phyloP scores from a whole-genome alignment of 1,140 invertebrate genomes.

The Zophobas atratus region DNA sequence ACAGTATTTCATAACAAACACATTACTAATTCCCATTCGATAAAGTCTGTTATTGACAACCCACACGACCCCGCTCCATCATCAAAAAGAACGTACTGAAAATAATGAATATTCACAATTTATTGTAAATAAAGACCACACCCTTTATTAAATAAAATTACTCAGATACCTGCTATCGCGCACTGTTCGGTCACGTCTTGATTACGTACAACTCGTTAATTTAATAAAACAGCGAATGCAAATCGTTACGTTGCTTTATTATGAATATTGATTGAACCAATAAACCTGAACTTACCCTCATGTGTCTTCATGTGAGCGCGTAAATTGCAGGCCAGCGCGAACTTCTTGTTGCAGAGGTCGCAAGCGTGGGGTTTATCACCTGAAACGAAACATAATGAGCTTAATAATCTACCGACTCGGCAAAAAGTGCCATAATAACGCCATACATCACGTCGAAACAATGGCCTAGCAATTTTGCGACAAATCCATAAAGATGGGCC shows the following conservation, averaged over 20 bases:
- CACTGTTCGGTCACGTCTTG: conserved; percentile 39
- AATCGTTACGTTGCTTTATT: conserved; percentile 14
- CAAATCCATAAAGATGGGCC: conserved; percentile 63
- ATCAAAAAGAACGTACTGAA: conserved; percentile 43
- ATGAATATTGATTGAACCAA: background rate
- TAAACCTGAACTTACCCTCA: conserved; percentile 67
- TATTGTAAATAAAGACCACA: conserved; percentile 43
- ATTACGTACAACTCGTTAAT: conserved; percentile 26
- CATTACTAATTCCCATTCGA: conserved; percentile 24
- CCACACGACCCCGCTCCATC: conserved; percentile 19
- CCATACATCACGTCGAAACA: conserved; percentile 54
- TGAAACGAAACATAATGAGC: conserved; percentile 66
- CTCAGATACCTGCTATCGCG: conserved; percentile 37
- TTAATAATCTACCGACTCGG: background rate
- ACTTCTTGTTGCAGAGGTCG: conserved; percentile 81
- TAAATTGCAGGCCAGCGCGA: conserved; percentile 83
- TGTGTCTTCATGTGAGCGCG: conserved; percentile 84
- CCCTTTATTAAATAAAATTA: conserved; percentile 44
- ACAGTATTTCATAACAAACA: conserved; percentile 8
- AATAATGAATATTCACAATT: conserved; percentile 43
- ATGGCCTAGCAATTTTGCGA: conserved; percentile 57
- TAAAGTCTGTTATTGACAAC: conserved; percentile 41
- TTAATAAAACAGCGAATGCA: conserved; percentile 33
- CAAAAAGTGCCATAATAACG: conserved; percentile 1
- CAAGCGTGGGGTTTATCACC: conserved; percentile 84